Percentiles rank a stretch among this genome's conserved stretches.
These are phyloP conservation scores for Brachirus orientalis DNA, from an alignment of 2,113 vertebrate genomes.

Conservation along the genomic window DNA sequence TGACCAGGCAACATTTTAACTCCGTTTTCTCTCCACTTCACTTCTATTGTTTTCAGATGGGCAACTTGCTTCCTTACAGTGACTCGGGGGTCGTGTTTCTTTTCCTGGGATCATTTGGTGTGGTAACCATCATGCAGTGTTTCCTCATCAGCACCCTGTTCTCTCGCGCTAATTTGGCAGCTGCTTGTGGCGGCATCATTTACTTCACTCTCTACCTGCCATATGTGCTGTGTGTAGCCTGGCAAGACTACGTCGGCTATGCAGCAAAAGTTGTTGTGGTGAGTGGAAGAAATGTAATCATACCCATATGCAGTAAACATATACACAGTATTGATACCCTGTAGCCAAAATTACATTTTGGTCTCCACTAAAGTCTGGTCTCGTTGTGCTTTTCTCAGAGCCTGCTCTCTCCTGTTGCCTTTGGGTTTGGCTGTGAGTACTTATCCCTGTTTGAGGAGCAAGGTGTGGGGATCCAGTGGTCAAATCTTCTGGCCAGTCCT, in stretches of 20 bases:
- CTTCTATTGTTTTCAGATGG: constrained; percentile 88
- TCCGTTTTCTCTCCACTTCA: not conserved
- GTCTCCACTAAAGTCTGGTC: constrained; percentile 7
- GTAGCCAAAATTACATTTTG: not conserved
- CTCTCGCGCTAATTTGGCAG: constrained; percentile 94
- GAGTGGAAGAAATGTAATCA: constrained; percentile 62
- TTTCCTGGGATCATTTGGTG: constrained; percentile 89
- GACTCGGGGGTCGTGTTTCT: constrained; percentile 92
- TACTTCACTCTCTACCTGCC: constrained; percentile 97
- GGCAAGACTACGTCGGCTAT: constrained; percentile 93
- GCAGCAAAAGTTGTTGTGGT: constrained; percentile 90
- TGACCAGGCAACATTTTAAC: not conserved
- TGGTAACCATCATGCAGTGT: constrained; percentile 97
- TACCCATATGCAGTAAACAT: not conserved
- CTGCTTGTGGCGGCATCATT: constrained; percentile 95
- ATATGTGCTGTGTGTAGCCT: constrained; percentile 93
- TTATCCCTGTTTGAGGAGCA: constrained; percentile 96
- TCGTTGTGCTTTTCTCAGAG: constrained; percentile 80
- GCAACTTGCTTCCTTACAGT: constrained; percentile 95
- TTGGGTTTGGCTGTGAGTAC: constrained; percentile 96
- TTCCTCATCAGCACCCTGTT: constrained; percentile 97
- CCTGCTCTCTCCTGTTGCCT: constrained; percentile 94
- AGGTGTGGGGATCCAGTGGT: constrained; percentile 96
- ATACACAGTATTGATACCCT: not conserved
- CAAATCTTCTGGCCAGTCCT: constrained; percentile 92